phyloP scores from a whole-genome alignment of 1,140 invertebrate genomes.

The Steinernema feltiae region DNA sequence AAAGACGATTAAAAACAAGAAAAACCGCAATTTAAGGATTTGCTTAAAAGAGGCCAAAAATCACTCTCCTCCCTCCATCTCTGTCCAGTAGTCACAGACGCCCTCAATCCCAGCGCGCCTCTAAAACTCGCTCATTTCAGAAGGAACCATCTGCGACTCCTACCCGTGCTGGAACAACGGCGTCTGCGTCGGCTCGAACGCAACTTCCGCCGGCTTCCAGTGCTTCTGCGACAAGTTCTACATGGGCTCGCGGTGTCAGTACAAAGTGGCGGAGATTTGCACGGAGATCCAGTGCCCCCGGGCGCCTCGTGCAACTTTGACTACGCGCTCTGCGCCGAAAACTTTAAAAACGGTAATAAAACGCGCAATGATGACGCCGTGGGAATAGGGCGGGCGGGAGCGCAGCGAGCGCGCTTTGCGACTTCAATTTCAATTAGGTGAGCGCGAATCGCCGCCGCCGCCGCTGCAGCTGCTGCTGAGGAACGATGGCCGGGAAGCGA shows the following conservation, averaged over 20 bases:
- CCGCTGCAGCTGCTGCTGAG: too few species aligned
- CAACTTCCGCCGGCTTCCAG: not conserved
- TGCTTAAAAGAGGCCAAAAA: too few species aligned
- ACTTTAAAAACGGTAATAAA: conserved; percentile 12
- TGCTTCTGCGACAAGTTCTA: conserved; percentile 9
- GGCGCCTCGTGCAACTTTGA: not conserved
- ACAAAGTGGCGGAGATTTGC: conserved; percentile 8
- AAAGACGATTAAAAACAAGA: too few species aligned
- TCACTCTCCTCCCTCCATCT: too few species aligned
- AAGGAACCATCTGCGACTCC: conserved; percentile 4
- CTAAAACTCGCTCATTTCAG: not conserved
- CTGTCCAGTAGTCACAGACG: too few species aligned
- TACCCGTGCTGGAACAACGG: conserved; percentile 10
- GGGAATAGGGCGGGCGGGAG: not conserved
- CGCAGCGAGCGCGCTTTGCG: not conserved
- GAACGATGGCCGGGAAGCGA: too few species aligned
- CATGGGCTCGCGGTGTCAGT: not conserved
- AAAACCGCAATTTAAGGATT: too few species aligned
- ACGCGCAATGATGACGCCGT: not conserved
- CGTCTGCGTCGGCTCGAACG: not conserved
- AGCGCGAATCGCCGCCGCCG: too few species aligned
- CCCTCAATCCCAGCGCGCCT: too few species aligned
- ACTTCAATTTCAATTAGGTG: too few species aligned
- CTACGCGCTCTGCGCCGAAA: conserved; percentile 1
- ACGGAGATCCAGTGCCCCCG: not conserved